Percentiles rank a stretch among this genome's conserved stretches.
Conservation (phyloP, 2,113 vertebrate genomes). For the Pogona vitticeps region DNA sequence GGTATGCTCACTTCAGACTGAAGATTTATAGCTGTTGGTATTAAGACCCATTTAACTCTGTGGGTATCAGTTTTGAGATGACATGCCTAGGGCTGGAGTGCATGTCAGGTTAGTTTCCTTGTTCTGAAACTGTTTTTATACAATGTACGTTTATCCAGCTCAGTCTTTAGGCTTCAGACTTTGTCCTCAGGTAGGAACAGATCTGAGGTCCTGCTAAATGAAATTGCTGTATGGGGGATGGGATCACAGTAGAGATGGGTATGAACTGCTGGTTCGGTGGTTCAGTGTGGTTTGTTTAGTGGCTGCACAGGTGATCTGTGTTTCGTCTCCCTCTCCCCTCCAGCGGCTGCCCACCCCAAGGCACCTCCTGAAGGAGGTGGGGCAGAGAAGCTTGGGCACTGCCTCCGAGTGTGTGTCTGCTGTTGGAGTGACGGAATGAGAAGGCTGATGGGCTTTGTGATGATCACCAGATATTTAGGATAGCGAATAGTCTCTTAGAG, state of each 20-base stretch:
- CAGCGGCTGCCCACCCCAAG: no score
- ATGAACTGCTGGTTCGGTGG: no score
- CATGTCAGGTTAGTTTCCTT: neutral
- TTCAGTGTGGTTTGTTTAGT: no score
- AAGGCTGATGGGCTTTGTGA: no score
- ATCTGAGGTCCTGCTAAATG: neutral
- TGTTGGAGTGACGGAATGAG: no score
- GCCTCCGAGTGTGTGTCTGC: no score
- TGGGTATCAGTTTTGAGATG: neutral
- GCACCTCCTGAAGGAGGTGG: no score
- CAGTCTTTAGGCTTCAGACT: neutral
- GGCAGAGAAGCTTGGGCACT: no score
- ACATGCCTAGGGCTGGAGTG: neutral
- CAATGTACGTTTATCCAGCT: neutral
- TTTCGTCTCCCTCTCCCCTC: no score
- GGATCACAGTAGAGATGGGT: neutral
- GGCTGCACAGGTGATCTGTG: no score
- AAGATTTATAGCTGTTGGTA: neutral
- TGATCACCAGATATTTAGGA: no score
- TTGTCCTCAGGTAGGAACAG: neutral
- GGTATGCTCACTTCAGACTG: neutral
- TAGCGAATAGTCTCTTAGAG: no score
- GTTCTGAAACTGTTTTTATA: neutral
- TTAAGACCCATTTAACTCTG: neutral
- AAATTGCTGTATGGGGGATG: neutral